A percentile compares a stretch with the other conserved stretches of the same genome.
phyloP scores from a whole-genome alignment of 2,888 invertebrate species.

The Zele albiditarsus region DNA sequence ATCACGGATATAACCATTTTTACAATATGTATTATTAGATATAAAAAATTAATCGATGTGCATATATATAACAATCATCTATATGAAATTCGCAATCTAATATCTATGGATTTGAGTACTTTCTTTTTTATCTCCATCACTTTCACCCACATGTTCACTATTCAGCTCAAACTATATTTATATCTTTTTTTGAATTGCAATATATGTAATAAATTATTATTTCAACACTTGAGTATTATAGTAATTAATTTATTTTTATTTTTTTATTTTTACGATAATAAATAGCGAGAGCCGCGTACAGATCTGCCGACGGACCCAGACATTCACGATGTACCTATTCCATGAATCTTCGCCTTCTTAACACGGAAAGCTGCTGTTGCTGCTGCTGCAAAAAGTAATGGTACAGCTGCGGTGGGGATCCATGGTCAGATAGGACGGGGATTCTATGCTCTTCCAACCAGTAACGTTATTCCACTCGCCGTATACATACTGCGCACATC shows the following conservation, averaged over 20 bases:
- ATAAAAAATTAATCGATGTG: background rate
- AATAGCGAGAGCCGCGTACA: background rate
- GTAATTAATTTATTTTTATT: background rate
- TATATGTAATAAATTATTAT: background rate
- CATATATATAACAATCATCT: constrained; percentile 11
- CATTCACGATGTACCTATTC: background rate
- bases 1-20: background rate
- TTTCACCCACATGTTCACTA: constrained; percentile 25
- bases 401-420: constrained; percentile 6
- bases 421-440: constrained; percentile 10
- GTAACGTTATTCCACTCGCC: background rate
- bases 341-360: constrained; percentile 1
- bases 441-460: background rate
- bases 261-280: background rate
- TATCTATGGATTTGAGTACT: constrained; percentile 23
- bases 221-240: background rate
- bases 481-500: background rate
- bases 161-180: background rate
- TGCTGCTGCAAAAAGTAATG: constrained; percentile 8
- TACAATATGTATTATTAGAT: background rate
- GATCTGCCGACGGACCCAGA: background rate
- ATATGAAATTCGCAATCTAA: background rate
- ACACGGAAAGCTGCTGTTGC: background rate
- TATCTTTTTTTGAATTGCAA: background rate
- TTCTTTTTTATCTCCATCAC: constrained; percentile 40